A percentile compares a stretch with the other conserved stretches of the same genome.
Evolutionary conservation across 2,797 vertebrate genomes (phyloP).

Genomic region (Lophotriccus pileatus): DNA sequence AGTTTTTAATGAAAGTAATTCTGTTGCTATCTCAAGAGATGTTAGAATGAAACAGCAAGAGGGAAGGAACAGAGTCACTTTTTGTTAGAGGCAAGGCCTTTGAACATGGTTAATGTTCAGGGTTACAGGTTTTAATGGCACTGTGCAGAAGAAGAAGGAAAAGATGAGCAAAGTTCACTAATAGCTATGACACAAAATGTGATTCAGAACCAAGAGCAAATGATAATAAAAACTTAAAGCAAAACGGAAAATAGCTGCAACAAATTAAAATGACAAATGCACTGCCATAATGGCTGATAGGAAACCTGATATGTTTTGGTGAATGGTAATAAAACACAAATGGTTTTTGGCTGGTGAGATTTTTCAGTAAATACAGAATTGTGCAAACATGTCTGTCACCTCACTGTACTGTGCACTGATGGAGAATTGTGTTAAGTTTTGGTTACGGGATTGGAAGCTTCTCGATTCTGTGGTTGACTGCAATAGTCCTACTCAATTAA

Average conservation of each 20-base stretch:
- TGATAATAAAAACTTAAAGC: conserved; percentile 48
- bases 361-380: conserved; percentile 54
- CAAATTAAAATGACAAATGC: conserved; percentile 76
- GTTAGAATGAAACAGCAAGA: conserved; percentile 41
- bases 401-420: neutral
- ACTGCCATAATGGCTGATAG: conserved; percentile 76
- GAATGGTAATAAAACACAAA: conserved; percentile 45
- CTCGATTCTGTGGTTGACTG: neutral
- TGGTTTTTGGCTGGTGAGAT: conserved; percentile 15
- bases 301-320: conserved; percentile 77
- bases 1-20: conserved; percentile 70
- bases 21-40: conserved; percentile 58
- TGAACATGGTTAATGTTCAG: conserved; percentile 69
- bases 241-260: conserved; percentile 71
- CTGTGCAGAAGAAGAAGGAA: conserved; percentile 63
- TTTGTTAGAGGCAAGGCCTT: conserved; percentile 79
- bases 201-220: conserved; percentile 61
- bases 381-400: conserved; percentile 62
- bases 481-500: neutral
- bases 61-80: conserved; percentile 22
- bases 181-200: conserved; percentile 50
- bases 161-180: conserved; percentile 60
- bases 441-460: neutral
- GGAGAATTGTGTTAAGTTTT: neutral
- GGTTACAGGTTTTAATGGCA: conserved; percentile 76